Evolutionary conservation across 1,140 invertebrate species (phyloP), one percentile per base, ranked within the genome.

Genomic region (Polypedilum vanderplanki): DNA sequence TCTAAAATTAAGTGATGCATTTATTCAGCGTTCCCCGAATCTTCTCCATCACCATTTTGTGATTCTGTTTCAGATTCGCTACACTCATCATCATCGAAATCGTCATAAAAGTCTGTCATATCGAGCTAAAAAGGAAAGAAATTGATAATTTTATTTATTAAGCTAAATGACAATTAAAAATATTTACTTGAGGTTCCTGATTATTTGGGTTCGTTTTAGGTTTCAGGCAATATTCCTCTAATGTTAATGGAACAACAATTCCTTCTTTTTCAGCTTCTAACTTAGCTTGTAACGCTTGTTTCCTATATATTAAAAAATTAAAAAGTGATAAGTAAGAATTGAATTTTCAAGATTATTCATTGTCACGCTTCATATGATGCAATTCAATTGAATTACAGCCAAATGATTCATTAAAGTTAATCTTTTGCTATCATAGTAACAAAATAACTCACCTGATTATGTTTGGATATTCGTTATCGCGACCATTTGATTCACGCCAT

Each of bases 381-480:
- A 74, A 24, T 40, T 17, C 7, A 15, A 40, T 57, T 74, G 41
- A 74, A 74, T 41, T 18, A 57, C 7, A 40, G 24, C 18, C 18
- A 74, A 40, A 74, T 8, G 5, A 33, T 33, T 33, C 24, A 74
- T 12, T 3, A 74, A 24, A 24, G 67, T 46, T 18, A 70, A 22
- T 57, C 46, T n/a, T 15, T 5, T 33, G 8, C 2, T 17, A 7
- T 70, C 65, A 70, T 20, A 1, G 4, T 67, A n/a, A 67, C 3
- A 15, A 1, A 18, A 70, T 70, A 33, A 78, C 77, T 83, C 84
- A 97, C 95, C 93, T 95, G 81, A 99, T 98, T 79, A 99, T 98
- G 86, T 97, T 98, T 86, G 98, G 97, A 87, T 99, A 99, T 85
- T 99, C 97, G 85, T 98, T 98, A 85, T 99, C 97, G 83, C 93